These are phyloP conservation scores for Anadara kagoshimensis DNA, from an alignment of 1,140 invertebrate genomes.

Conservation along the genomic window DNA sequence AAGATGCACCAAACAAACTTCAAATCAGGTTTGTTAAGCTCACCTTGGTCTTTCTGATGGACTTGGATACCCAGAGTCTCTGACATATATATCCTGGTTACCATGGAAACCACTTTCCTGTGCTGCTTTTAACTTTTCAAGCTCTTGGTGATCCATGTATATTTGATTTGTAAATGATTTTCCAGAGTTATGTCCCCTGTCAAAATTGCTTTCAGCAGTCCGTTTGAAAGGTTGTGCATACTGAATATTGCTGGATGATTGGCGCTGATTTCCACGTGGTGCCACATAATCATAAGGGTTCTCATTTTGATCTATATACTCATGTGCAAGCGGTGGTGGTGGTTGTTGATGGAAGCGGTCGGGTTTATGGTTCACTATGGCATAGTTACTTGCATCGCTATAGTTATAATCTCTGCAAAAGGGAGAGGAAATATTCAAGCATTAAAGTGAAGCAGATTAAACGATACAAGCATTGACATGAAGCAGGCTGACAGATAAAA, in stretches of 20 bases:
- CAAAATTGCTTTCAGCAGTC: not conserved
- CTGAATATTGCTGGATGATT: conserved; percentile 29
- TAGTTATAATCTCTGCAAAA: conserved; percentile 57
- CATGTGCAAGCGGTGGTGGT: conserved; percentile 9
- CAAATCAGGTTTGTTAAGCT: conserved; percentile 10
- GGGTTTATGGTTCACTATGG: conserved; percentile 27
- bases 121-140: conserved; percentile 44
- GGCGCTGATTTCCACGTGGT: conserved; percentile 33
- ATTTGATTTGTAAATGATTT: conserved; percentile 66
- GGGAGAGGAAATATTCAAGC: conserved; percentile 7
- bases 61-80: conserved; percentile 47
- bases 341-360: conserved; percentile 4
- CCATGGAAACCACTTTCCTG: conserved; percentile 15
- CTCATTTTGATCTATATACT: conserved; percentile 35
- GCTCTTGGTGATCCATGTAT: conserved; percentile 67
- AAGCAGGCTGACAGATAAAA: too few relatives aligned
- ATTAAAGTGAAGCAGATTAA: not conserved
- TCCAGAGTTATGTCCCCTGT: conserved; percentile 24
- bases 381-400: conserved; percentile 40
- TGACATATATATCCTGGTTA: conserved; percentile 29
- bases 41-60: conserved; percentile 57
- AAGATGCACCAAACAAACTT: not conserved
- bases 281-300: conserved; percentile 64
- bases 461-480: too few relatives aligned
- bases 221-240: conserved; percentile 23